Conservation (phyloP, 2,888 invertebrate genomes). For the Cenopis cana region DNA sequence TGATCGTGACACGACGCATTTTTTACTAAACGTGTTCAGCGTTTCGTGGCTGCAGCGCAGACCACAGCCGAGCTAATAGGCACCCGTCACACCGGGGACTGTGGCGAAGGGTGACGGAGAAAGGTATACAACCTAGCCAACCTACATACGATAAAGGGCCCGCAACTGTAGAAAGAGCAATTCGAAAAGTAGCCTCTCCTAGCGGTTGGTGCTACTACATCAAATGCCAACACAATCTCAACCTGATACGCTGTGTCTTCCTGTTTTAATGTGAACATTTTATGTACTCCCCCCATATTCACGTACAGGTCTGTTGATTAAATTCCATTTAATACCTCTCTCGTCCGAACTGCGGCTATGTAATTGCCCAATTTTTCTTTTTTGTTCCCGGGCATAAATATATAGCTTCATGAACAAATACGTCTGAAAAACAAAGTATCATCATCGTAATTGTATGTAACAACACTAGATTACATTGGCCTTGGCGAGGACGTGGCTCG, state of each 20-base stretch:
- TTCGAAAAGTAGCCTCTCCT: too few relatives aligned
- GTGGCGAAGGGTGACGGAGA: background rate
- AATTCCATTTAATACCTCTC: background rate
- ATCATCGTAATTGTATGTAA: constrained; percentile 18
- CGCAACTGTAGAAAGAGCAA: too few relatives aligned
- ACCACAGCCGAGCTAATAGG: background rate
- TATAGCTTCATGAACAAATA: background rate
- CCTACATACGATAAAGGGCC: too few relatives aligned
- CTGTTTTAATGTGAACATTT: background rate
- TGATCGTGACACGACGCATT: constrained; percentile 1
- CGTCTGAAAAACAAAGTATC: constrained; percentile 21
- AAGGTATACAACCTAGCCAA: background rate
- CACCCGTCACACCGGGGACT: background rate
- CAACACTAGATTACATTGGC: constrained; percentile 3
- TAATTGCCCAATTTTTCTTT: constrained; percentile 33
- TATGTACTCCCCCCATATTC: background rate
- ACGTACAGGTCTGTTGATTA: background rate
- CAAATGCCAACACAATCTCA: too few relatives aligned
- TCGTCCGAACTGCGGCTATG: background rate
- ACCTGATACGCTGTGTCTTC: too few relatives aligned
- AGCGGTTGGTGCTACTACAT: too few relatives aligned
- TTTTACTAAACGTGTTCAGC: background rate
- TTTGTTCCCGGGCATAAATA: constrained; percentile 23
- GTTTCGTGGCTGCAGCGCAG: background rate
- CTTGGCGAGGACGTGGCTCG: constrained; percentile 11